These are phyloP conservation scores for Oxytorus armatus DNA, from an alignment of 2,888 invertebrate species.

Conservation along the genomic window DNA sequence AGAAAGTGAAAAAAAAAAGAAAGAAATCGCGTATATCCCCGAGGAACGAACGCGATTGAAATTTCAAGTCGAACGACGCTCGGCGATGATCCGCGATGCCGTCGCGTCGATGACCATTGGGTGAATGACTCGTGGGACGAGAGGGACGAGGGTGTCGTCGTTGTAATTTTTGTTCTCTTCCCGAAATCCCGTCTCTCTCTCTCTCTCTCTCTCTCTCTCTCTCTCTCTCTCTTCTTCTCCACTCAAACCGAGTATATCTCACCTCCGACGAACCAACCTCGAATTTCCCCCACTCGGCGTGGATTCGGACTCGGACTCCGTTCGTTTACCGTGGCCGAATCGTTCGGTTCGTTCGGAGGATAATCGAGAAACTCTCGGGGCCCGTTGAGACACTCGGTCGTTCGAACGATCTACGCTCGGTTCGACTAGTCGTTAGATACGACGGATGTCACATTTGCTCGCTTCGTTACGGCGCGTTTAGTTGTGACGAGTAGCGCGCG, in stretches of 20 bases:
- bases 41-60: slow-evolving; percentile 28
- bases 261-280: slow-evolving; percentile 31
- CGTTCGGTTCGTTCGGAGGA: slow-evolving; percentile 15
- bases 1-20: too few species aligned
- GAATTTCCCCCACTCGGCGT: slow-evolving; percentile 6
- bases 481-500: neutral
- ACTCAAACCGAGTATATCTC: slow-evolving; percentile 23
- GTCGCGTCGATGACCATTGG: slow-evolving; percentile 81
- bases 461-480: neutral
- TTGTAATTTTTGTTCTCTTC: slow-evolving; percentile 74
- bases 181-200: slow-evolving; percentile 58
- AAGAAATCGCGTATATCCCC: too few species aligned
- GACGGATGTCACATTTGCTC: neutral
- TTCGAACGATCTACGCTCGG: slow-evolving; percentile 21
- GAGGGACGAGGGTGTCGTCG: slow-evolving; percentile 78
- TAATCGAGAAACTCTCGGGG: slow-evolving; percentile 15
- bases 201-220: slow-evolving; percentile 67
- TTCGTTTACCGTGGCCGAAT: slow-evolving; percentile 44
- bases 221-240: slow-evolving; percentile 68
- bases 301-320: slow-evolving; percentile 4
- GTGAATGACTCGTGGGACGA: slow-evolving; percentile 79
- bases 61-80: slow-evolving; percentile 66
- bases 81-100: slow-evolving; percentile 70
- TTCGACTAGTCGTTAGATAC: neutral
- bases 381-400: neutral